Evolutionary conservation across 2,113 vertebrate species (phyloP).

Genomic region (Trichechus manatus): DNA sequence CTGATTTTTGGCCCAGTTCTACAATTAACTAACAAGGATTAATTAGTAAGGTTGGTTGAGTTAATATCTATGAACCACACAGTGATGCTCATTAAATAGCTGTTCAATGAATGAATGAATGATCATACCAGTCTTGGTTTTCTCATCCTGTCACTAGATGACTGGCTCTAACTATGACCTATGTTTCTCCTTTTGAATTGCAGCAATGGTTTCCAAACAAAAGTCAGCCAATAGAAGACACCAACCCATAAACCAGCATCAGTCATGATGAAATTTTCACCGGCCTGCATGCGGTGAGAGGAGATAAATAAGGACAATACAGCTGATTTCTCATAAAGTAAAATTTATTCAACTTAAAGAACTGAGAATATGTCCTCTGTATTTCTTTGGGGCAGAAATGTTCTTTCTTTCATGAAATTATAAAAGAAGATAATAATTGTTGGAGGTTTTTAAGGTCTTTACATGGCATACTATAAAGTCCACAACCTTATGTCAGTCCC

Average conservation of each 20-base stretch:
- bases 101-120: conserved; percentile 19
- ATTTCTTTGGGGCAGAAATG: not conserved
- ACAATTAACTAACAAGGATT: conserved; percentile 46
- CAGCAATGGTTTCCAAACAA: not conserved
- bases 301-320: not conserved
- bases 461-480: not conserved
- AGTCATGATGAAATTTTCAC: not conserved
- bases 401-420: conserved; percentile 1
- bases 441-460: not conserved
- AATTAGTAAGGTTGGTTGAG: conserved; percentile 29
- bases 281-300: not conserved
- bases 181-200: not conserved
- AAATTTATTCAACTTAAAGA: not conserved
- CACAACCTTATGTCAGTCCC: not conserved
- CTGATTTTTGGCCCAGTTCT: conserved; percentile 6
- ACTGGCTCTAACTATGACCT: not conserved
- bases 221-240: not conserved
- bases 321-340: not conserved
- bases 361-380: not conserved
- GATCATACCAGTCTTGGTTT: not conserved
- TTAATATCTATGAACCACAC: conserved; percentile 30
- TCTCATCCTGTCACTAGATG: not conserved
- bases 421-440: not conserved
- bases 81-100: not conserved
- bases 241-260: not conserved